Conservation (phyloP, 2,888 invertebrate species). For the Mellilla xanthometata region DNA sequence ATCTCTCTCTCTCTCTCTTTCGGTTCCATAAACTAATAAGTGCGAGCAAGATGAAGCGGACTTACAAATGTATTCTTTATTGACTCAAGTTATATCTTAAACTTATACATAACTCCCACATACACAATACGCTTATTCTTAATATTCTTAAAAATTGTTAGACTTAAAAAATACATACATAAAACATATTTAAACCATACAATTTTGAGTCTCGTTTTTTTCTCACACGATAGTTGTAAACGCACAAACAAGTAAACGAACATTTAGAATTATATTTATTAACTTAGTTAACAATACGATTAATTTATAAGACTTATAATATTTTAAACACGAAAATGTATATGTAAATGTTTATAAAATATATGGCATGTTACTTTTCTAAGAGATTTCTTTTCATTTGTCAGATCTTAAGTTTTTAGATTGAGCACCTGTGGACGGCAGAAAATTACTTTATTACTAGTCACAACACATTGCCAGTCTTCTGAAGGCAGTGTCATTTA, state of each 20-base stretch:
- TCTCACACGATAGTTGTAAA: constrained; percentile 8
- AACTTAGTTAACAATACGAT: constrained; percentile 39
- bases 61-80: too few relatives aligned
- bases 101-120: too few relatives aligned
- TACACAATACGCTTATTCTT: too few relatives aligned
- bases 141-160: too few relatives aligned
- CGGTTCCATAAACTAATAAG: too few relatives aligned
- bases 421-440: constrained; percentile 56
- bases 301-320: constrained; percentile 47
- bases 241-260: constrained; percentile 48
- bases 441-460: constrained; percentile 3
- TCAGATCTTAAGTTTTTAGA: constrained; percentile 19
- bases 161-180: too few relatives aligned
- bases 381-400: constrained; percentile 47
- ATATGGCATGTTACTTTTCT: constrained; percentile 81
- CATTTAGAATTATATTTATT: constrained; percentile 53
- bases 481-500: too few relatives aligned
- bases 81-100: too few relatives aligned
- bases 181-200: too few relatives aligned
- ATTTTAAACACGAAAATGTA: constrained; percentile 57
- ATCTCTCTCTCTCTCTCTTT: too few relatives aligned
- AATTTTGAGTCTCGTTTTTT: too few relatives aligned
- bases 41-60: too few relatives aligned
- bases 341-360: constrained; percentile 71
- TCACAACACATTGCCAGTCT: constrained; percentile 6